Percentiles rank a stretch among this genome's conserved stretches.
Conservation (phyloP, 1,140 invertebrate species). For the Aplysia californica region DNA sequence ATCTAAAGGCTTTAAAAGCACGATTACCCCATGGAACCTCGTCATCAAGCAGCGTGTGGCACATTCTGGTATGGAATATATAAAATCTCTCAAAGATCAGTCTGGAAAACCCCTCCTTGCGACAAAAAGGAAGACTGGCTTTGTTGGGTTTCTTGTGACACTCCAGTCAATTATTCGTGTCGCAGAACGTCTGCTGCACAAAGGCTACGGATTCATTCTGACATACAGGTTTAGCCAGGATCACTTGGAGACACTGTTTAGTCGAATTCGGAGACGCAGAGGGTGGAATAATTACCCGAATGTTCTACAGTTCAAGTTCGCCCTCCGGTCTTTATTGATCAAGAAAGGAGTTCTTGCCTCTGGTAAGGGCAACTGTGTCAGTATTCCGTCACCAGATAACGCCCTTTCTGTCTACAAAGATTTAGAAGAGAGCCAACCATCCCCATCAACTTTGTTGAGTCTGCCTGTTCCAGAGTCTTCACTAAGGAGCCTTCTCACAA, state of each 20-base stretch:
- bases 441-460: too few relatives aligned
- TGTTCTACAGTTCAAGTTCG: not conserved
- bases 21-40: not conserved
- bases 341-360: too few relatives aligned
- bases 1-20: not conserved
- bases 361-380: not conserved
- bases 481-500: not conserved
- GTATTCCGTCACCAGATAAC: not conserved
- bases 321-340: not conserved
- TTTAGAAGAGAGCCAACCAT: too few relatives aligned
- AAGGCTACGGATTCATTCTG: not conserved
- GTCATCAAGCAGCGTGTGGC: not conserved
- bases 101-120: not conserved
- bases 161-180: not conserved
- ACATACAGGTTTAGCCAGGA: constrained; percentile 8
- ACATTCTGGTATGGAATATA: not conserved
- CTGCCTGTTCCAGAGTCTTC: not conserved
- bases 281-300: constrained; percentile 10
- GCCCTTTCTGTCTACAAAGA: too few relatives aligned
- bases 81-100: not conserved
- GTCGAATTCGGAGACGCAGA: not conserved
- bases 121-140: not conserved
- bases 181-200: not conserved
- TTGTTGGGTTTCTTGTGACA: not conserved
- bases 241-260: not conserved